Base-by-base conservation (phyloP, 2,888 invertebrate genomes). In the Teleiodes luculella region DNA sequence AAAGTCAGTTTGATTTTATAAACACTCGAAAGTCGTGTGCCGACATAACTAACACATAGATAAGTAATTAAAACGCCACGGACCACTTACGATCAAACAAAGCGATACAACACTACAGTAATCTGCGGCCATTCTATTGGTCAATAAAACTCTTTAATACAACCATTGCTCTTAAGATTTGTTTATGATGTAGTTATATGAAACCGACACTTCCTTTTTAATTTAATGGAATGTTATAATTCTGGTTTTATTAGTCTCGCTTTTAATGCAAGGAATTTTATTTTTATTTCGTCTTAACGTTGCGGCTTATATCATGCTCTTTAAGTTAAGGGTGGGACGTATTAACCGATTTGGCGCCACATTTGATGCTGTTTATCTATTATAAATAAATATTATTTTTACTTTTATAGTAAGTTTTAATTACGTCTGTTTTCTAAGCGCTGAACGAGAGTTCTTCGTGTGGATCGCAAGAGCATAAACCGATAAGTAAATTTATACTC, bases 51-150 rank as follows among this genome's bases (percentile, higher is more conserved):
- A 63, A 64, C 62, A 58, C 69, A 70, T 72, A 68, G 65, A 73
- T 68, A 68, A 68, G 65, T 74, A 78, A 79, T 79, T 79, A 76
- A 41, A 75, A 73, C 67, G 64, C 72, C 65, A 71, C 74, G 62
- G 60, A 61, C 64, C 66, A 67, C 65, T 71, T 64, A 61, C 57
- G 59, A 63, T 59, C 64, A 66, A 74, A 71, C 70, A 70, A 67
- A 68, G 62, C 63, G 58, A 63, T 62, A 56, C 24, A 24, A 24
- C 24, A 24, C 24, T 24, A 24, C 24, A 24, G 24, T 24, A 24
- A 24, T 24, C 24, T 24, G 24, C 24, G 24, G 24, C 24, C 24
- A 6, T 41, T 58, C 61, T 61, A 66, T 66, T 64, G 65, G 62
- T 62, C 57, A 35, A 31, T 35, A 36, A 35, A 33, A 48, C n/a